Base-by-base conservation (phyloP, 1,140 invertebrate genomes). In the Grapholita molesta region DNA sequence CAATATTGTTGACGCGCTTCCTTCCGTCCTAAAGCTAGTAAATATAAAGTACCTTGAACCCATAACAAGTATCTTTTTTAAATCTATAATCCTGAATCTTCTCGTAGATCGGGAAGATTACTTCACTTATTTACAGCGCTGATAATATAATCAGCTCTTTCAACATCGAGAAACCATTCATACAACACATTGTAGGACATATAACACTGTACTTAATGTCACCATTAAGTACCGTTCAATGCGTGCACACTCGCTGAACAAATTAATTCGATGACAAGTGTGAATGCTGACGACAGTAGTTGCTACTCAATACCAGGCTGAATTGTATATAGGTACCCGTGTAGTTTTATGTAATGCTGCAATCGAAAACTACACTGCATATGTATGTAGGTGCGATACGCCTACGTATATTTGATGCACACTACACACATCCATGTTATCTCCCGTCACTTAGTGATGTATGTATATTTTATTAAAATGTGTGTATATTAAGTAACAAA, bases 191-290 rank as follows among this genome's bases (percentile, higher is more conserved):
- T 61, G 55, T 61, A 61, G 53, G 25, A 55, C 23, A 55, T 28
- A 55, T 28, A 55, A 55, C 53, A 25, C 53, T 55, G 53, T 28
- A 55, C 53, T 55, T 28, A 55, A 55, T 55, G 53, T 48, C 15
- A 48, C 21, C 42, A 48, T 48, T 48, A 48, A 48, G 24, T 55
- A 12, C 53, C 53, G 53, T 55, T 55, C 8, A 55, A 28, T 55
- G 24, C 23, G 53, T 25, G 53, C 24, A 48, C 42, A 48, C 42
- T 55, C 24, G 23, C 53, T 25, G 21, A 25, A 55, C 24, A 21
- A 28, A 28, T 61, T 61, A 61, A 61, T 61, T 61, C 25, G 55
- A 30, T 28, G 55, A 61, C 55, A 61, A 61, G 25, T 61, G 55
- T 30, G 24, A 61, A 61, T 28, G 55, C n/a, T n/a, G 42, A 21